Evolutionary conservation across 1,140 invertebrate genomes (phyloP).

Genomic region (Drosophila oshimai): DNA sequence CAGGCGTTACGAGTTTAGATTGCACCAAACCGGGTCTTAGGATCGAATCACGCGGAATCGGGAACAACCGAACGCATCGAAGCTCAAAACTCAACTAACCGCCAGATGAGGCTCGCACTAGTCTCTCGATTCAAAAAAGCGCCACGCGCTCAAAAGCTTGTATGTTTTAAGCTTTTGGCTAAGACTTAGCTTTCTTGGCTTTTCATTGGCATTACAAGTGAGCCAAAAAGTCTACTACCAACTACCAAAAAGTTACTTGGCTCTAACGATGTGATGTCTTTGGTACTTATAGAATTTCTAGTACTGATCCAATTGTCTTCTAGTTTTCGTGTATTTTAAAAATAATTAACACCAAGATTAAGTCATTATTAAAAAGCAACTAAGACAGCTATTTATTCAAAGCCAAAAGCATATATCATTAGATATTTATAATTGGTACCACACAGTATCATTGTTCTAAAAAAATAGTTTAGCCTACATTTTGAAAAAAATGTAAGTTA

Average conservation of each 20-base stretch:
- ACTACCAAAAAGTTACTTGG: background rate
- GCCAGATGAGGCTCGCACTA: background rate
- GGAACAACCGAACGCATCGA: conserved; percentile 68
- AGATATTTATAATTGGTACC: too few relatives aligned
- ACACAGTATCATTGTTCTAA: too few relatives aligned
- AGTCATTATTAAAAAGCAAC: too few relatives aligned
- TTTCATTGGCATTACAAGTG: background rate
- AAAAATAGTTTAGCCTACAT: too few relatives aligned
- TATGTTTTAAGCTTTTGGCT: background rate
- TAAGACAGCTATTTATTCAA: too few relatives aligned
- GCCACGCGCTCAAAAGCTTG: conserved; percentile 47
- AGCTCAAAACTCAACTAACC: conserved; percentile 68
- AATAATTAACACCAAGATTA: too few relatives aligned
- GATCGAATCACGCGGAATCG: conserved; percentile 29
- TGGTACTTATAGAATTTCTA: too few relatives aligned
- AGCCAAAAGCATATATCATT: too few relatives aligned
- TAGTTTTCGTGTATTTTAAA: too few relatives aligned
- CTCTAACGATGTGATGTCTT: too few relatives aligned
- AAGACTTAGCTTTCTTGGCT: background rate
- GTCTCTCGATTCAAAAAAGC: background rate
- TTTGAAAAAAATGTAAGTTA: too few relatives aligned
- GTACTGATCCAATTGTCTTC: too few relatives aligned
- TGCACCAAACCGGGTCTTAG: conserved; percentile 19
- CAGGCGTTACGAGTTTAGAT: conserved; percentile 57
- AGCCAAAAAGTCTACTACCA: conserved; percentile 3